Base-by-base conservation (phyloP, 2,888 invertebrate species). In the Athripsodes cinereus region DNA sequence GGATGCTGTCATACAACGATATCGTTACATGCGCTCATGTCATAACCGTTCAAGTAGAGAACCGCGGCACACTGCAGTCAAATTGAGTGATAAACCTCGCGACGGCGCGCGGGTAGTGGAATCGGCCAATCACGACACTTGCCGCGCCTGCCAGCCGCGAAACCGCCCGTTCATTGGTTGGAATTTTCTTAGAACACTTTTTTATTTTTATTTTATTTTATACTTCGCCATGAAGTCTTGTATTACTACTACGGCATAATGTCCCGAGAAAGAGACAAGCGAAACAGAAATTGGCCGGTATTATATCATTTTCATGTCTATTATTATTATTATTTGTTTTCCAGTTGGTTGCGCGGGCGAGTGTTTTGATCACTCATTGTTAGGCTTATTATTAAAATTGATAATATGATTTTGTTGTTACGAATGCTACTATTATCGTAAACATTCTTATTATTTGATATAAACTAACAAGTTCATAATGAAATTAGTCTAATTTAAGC, bases 11-110 rank as follows among this genome's bases (percentile, higher is more conserved):
- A 70, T 67, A 69, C 70, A 68, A 76, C 76, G 76, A 78, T 76
- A n/a, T n/a, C n/a, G 74, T 74, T 74, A 21, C 44, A 31, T 40
- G 52, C 52, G 56, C 50, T 53, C 50, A 20, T 53, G 44, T 60
- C 56, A 50, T 16, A 55, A 75, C 76, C 75, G 75, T 73, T 72
- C 71, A 73, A 71, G 72, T 71, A 74, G 74, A 74, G 74, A 71
- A 72, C 55, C 52, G 53, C 60, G 70, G 72, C 71, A 70, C 67
- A 73, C 73, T 71, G 69, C 73, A 71, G 70, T 74, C 76, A 75
- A 78, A 78, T 77, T 75, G 73, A 74, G 74, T 74, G 74, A 76
- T 74, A 74, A 76, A 73, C 72, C 71, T 69, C 44, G 52, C 55
- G 61, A 59, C 69, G 62, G 59, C 55, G 64, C 61, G 63, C 56